Conservation (phyloP, 2,797 vertebrate species). For the Chiroxiphia lanceolata region DNA sequence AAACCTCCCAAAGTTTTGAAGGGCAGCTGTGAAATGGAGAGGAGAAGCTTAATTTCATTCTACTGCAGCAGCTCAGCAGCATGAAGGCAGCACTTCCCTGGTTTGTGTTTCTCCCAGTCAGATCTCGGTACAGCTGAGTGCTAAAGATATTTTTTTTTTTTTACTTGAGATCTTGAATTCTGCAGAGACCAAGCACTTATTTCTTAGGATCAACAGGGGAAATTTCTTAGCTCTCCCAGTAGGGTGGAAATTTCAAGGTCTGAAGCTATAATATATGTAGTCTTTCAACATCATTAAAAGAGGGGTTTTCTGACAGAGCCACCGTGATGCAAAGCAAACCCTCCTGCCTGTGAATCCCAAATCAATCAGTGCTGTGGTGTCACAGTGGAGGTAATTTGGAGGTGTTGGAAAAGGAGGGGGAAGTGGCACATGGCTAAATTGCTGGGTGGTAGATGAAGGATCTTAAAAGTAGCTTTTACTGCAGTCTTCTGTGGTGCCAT, state of each 20-base stretch:
- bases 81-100: rapidly evolving
- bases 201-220: neutral
- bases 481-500: rapidly evolving
- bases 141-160: neutral
- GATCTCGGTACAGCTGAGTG: neutral
- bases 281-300: neutral
- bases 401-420: neutral
- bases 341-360: neutral
- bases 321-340: neutral
- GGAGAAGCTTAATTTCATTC: neutral
- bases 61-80: neutral
- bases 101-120: neutral
- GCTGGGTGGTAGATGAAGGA: neutral
- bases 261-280: neutral
- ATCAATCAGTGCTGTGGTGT: neutral
- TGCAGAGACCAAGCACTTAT: neutral
- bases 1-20: neutral
- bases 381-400: neutral
- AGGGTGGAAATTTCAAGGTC: neutral
- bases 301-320: neutral
- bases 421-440: neutral
- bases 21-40: neutral
- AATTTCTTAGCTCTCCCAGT: neutral
- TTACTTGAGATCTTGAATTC: conserved; percentile 13
- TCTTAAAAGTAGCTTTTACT: neutral